Evolutionary conservation across 2,797 vertebrate species (phyloP).

Genomic region (Sylvia borin): DNA sequence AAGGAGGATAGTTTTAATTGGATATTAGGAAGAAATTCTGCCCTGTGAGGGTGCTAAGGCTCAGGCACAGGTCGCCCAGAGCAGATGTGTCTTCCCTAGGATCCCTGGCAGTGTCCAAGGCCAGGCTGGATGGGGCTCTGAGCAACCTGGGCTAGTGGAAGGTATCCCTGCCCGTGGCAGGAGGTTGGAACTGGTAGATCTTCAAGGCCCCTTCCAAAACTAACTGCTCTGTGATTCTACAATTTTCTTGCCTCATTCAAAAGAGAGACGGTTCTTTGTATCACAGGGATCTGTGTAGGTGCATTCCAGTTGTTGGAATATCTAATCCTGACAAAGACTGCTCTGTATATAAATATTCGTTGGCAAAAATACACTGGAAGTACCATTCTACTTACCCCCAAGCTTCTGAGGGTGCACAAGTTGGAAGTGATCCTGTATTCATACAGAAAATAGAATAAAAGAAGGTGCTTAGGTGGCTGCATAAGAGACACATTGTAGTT

Average conservation of each 20-base stretch:
- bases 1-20: not conserved
- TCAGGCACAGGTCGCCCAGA: not conserved
- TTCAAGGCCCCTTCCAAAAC: not conserved
- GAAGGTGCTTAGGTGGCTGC: not conserved
- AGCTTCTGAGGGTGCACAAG: not conserved
- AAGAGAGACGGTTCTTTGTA: not conserved
- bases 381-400: not conserved
- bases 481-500: not conserved
- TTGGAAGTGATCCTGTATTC: not conserved
- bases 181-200: fast-evolving
- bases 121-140: not conserved
- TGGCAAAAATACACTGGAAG: not conserved
- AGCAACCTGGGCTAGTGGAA: fast-evolving
- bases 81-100: not conserved
- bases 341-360: not conserved
- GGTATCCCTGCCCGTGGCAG: not conserved
- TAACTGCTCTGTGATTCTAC: not conserved
- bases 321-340: not conserved
- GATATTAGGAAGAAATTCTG: not conserved
- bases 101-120: not conserved
- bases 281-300: not conserved
- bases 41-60: fast-evolving
- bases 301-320: not conserved
- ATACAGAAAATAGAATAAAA: not conserved
- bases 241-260: not conserved